Conservation (phyloP, 1,140 invertebrate genomes). For the Caenorhabditis tropicalis region DNA sequence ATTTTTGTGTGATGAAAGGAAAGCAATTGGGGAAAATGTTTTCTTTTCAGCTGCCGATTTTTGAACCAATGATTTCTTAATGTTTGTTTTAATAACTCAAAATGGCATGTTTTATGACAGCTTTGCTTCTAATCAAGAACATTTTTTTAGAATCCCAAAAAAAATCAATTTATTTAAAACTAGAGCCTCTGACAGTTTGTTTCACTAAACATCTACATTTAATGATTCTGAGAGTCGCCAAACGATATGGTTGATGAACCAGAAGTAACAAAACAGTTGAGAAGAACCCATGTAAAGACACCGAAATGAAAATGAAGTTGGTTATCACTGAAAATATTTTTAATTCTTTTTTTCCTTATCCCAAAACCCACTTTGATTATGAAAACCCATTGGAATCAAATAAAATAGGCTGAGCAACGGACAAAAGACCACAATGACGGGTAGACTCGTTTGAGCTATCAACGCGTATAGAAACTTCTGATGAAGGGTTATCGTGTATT, state of each 20-base stretch:
- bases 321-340: not conserved
- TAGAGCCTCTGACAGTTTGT: not conserved
- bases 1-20: not conserved
- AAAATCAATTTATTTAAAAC: constrained; percentile 9
- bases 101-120: too few species aligned
- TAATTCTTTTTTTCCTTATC: not conserved
- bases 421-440: not conserved
- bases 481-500: not conserved
- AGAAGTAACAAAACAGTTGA: not conserved
- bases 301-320: not conserved
- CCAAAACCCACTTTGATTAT: not conserved
- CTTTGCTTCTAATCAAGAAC: not conserved
- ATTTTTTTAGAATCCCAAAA: too few species aligned
- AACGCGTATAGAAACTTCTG: not conserved
- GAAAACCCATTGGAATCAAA: not conserved
- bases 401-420: constrained; percentile 7
- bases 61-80: too few species aligned
- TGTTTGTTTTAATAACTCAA: too few species aligned
- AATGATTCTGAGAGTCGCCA: not conserved
- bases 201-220: not conserved
- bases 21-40: too few species aligned
- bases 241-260: not conserved
- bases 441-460: not conserved
- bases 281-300: not conserved
- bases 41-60: too few species aligned